Evolutionary conservation across 1,140 invertebrate genomes (phyloP), one percentile per base, ranked within the genome.

Genomic region (Centruroides sculpturatus): DNA sequence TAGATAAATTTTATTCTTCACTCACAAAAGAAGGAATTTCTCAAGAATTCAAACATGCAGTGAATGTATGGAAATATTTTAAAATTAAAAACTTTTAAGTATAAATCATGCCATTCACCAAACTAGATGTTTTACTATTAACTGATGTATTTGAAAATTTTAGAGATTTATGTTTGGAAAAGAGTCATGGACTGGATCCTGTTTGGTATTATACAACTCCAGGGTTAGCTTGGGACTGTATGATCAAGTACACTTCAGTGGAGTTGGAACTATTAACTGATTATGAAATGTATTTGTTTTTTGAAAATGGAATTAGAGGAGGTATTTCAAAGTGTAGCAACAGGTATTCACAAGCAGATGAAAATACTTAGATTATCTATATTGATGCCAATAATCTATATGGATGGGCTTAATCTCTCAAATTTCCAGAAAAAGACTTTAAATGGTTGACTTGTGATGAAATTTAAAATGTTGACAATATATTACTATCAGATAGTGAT

Each of bases 91-190:
- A 56, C n/a, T 34, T 70, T n/a, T 62, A 62, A n/a, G n/a, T n/a
- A n/a, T n/a, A n/a, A n/a, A n/a, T n/a, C n/a, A n/a, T n/a, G n/a
- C n/a, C n/a, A n/a, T n/a, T n/a, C n/a, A n/a, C n/a, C n/a, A 64
- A 69, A 46, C 70, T 56, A 5, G 67, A 69, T 61, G 66, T 67
- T 4, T 56, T 67, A 41, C 36, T 70, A 11, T 51, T 72, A 51
- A 60, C 66, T 23, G 65, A 68, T 59, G 51, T 69, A 12, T 70
- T 69, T 64, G 59, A 70, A 62, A 66, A 65, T 58, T 71, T 70
- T 63, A 59, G 70, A 63, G 52, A 60, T 36, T 54, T 63, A 23
- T 57, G 60, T 7, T 4, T 4, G 46, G 10, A 61, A 12, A 64
- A 64, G 35, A 46, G 36, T 35, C 57, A 55, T 57, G 35, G 48